Percentiles rank a stretch among this genome's conserved stretches.
Evolutionary conservation across 2,888 invertebrate species (phyloP).

Genomic region (Syritta pipiens): DNA sequence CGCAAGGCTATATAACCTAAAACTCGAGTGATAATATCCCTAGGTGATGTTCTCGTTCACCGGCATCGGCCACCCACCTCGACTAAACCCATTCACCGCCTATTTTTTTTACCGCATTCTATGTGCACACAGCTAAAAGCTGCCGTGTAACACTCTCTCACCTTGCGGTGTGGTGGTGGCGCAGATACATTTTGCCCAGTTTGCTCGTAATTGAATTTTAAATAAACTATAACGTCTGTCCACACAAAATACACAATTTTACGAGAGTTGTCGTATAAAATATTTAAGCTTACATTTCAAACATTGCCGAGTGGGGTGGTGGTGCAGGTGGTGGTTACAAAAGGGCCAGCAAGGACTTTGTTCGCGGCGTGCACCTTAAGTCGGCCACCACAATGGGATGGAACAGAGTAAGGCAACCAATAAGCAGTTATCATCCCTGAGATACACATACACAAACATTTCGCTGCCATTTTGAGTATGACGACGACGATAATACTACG

Average conservation of each 20-base stretch:
- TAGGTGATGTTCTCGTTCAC: slow-evolving; percentile 53
- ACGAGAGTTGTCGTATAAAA: slow-evolving; percentile 69
- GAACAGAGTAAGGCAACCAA: slow-evolving; percentile 34
- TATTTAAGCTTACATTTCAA: slow-evolving; percentile 68
- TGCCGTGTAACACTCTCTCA: slow-evolving; percentile 26
- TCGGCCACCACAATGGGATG: slow-evolving; percentile 52
- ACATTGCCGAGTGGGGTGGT: slow-evolving; percentile 9
- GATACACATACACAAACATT: slow-evolving; percentile 5
- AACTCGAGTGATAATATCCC: slow-evolving; percentile 66
- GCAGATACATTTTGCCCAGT: slow-evolving; percentile 66
- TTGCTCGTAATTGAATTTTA: slow-evolving; percentile 78
- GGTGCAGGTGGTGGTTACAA: neutral
- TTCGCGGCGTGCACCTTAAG: slow-evolving; percentile 8
- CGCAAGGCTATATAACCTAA: slow-evolving; percentile 57
- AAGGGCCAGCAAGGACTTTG: neutral
- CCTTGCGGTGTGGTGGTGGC: slow-evolving; percentile 11
- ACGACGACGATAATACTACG: neutral
- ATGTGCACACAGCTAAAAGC: slow-evolving; percentile 45
- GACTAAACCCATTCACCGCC: slow-evolving; percentile 9
- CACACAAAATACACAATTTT: slow-evolving; percentile 69
- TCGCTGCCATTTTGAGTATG: neutral
- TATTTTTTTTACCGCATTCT: slow-evolving; percentile 24
- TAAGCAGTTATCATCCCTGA: slow-evolving; percentile 57
- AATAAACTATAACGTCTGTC: slow-evolving; percentile 75
- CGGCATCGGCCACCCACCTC: neutral